Evolutionary conservation across 2,113 vertebrate genomes (phyloP).

Genomic region (Gnathonemus longibarbis): DNA sequence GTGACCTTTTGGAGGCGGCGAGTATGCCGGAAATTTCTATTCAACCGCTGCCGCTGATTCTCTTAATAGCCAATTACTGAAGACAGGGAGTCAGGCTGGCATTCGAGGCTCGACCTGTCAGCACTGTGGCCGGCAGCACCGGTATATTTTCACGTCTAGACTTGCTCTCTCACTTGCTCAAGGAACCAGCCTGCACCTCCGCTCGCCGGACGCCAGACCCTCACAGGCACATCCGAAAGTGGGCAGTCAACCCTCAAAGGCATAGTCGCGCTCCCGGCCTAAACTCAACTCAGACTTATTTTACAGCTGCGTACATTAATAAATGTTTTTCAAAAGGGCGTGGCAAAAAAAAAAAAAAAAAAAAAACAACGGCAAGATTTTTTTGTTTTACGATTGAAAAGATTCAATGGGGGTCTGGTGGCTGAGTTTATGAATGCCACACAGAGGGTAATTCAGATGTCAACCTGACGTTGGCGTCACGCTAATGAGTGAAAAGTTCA

Average conservation of each 20-base stretch:
- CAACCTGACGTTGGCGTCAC: background rate
- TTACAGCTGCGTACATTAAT: background rate
- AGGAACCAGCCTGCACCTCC: background rate
- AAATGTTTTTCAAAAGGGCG: background rate
- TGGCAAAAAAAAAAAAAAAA: too few relatives aligned
- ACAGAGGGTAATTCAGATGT: background rate
- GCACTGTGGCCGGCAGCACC: conserved; percentile 24
- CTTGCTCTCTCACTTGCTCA: background rate
- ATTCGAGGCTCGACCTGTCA: conserved; percentile 26
- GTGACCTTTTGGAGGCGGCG: conserved; percentile 1
- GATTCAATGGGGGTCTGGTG: background rate
- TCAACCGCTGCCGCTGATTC: background rate
- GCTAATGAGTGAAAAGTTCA: background rate
- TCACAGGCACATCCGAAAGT: background rate
- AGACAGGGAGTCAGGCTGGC: conserved; percentile 15
- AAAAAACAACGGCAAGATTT: background rate
- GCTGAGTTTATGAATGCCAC: background rate
- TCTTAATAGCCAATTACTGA: conserved; percentile 32
- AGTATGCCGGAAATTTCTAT: background rate
- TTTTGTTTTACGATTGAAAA: background rate
- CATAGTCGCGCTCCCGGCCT: too few relatives aligned
- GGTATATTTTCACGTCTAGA: conserved; percentile 19
- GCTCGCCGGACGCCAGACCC: too few relatives aligned
- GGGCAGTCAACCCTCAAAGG: background rate
- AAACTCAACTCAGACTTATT: background rate